These are phyloP conservation scores for Rhagonycha lutea DNA, from an alignment of 2,888 invertebrate genomes.

Conservation along the genomic window DNA sequence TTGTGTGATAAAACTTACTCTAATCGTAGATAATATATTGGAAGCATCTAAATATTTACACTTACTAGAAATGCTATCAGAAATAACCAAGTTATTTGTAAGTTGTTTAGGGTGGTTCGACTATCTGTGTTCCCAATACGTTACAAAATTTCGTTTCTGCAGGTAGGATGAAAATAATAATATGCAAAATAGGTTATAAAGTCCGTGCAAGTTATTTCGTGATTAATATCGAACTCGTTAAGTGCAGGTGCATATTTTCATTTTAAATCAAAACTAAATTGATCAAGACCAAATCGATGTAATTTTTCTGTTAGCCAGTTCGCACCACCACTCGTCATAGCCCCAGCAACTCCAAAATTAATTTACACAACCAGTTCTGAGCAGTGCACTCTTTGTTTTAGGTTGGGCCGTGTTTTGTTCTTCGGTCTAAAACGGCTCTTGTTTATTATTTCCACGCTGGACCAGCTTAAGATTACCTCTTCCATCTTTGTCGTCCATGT, in stretches of 20 bases:
- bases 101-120: background rate
- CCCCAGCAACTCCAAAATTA: slow-evolving; percentile 50
- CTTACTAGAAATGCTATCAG: background rate
- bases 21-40: background rate
- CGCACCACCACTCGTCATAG: slow-evolving; percentile 31
- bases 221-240: background rate
- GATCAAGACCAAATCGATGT: background rate
- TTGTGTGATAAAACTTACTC: background rate
- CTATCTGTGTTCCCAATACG: background rate
- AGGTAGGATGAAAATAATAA: background rate
- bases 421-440: slow-evolving; percentile 53
- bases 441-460: slow-evolving; percentile 52
- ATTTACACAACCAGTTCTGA: slow-evolving; percentile 55
- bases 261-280: background rate
- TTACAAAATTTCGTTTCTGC: background rate
- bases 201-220: background rate
- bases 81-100: background rate
- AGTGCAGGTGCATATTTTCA: background rate
- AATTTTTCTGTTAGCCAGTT: slow-evolving; percentile 23
- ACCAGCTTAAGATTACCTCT: slow-evolving; percentile 39
- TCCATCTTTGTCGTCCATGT: slow-evolving; percentile 17
- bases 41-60: background rate
- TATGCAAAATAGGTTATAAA: background rate
- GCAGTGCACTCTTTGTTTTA: slow-evolving; percentile 51
- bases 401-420: slow-evolving; percentile 52